Evolutionary conservation across 1,140 invertebrate species (phyloP).

Genomic region (Drosophila navojoa): DNA sequence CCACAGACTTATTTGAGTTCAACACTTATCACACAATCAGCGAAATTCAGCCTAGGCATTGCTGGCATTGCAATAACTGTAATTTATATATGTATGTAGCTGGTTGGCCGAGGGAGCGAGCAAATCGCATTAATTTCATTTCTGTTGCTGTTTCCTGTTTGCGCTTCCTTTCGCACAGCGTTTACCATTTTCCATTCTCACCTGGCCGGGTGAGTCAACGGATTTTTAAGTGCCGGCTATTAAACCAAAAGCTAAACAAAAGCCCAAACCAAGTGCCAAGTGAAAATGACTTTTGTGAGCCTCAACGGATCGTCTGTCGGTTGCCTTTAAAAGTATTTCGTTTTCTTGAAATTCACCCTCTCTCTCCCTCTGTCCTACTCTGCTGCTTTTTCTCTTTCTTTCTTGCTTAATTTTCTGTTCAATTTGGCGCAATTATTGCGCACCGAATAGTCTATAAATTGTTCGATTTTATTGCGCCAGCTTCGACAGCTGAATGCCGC

Average conservation of each 20-base stretch:
- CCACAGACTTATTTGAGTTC: neutral
- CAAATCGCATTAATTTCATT: slow-evolving; percentile 22
- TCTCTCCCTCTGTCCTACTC: neutral
- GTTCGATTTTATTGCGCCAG: slow-evolving; percentile 82
- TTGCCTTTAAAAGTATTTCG: slow-evolving; percentile 17
- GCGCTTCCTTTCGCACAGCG: neutral
- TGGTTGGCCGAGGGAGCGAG: slow-evolving; percentile 7
- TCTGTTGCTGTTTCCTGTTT: slow-evolving; percentile 23
- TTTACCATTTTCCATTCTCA: slow-evolving; percentile 11
- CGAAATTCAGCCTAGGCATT: neutral
- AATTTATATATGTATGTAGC: neutral
- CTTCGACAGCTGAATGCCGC: slow-evolving; percentile 79
- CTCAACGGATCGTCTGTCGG: slow-evolving; percentile 6
- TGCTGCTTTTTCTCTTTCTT: slow-evolving; percentile 22
- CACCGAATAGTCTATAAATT: slow-evolving; percentile 83
- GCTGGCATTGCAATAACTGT: slow-evolving; percentile 55
- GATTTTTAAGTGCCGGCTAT: slow-evolving; percentile 74
- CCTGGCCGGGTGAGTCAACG: slow-evolving; percentile 62
- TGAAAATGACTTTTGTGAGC: slow-evolving; percentile 58
- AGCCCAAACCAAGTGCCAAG: slow-evolving; percentile 46
- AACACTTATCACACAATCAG: slow-evolving; percentile 53
- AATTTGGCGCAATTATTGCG: slow-evolving; percentile 82
- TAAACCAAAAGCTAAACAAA: slow-evolving; percentile 78
- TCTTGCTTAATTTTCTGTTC: slow-evolving; percentile 68
- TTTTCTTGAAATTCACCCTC: slow-evolving; percentile 19